These are phyloP conservation scores for Epistrophe eligans DNA, from an alignment of 2,888 invertebrate species.

Conservation along the genomic window DNA sequence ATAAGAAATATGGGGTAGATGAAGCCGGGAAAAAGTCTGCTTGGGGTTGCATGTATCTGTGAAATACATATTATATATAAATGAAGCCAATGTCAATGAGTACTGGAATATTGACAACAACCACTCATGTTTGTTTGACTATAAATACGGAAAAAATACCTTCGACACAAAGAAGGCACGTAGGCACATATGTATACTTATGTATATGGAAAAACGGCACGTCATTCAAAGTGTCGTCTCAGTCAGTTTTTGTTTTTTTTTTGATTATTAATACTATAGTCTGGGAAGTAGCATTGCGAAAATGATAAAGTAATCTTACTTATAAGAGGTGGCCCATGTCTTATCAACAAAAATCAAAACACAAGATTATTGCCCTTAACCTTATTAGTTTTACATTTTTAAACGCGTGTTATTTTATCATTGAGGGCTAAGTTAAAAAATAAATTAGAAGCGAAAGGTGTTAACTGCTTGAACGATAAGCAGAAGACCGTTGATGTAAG, in stretches of 20 bases:
- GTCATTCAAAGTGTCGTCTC: conserved; percentile 40
- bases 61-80: conserved; percentile 28
- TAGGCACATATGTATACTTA: conserved; percentile 20
- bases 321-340: too few relatives aligned
- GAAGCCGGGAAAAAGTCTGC: neutral
- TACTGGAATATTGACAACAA: conserved; percentile 53
- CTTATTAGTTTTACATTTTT: too few relatives aligned
- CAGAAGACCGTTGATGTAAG: too few relatives aligned
- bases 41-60: conserved; percentile 27
- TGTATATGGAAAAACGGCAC: neutral
- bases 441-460: too few relatives aligned
- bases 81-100: conserved; percentile 71
- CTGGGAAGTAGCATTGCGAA: neutral
- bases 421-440: too few relatives aligned
- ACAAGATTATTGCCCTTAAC: too few relatives aligned
- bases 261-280: neutral
- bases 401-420: too few relatives aligned
- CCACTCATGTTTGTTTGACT: conserved; percentile 59
- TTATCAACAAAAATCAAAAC: too few relatives aligned
- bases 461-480: too few relatives aligned
- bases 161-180: conserved; percentile 43
- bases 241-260: conserved; percentile 45
- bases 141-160: conserved; percentile 19
- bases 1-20: neutral
- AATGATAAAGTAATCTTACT: neutral